Evolutionary conservation across 2,797 vertebrate species (phyloP).

Genomic region (Ispidina lecontei): DNA sequence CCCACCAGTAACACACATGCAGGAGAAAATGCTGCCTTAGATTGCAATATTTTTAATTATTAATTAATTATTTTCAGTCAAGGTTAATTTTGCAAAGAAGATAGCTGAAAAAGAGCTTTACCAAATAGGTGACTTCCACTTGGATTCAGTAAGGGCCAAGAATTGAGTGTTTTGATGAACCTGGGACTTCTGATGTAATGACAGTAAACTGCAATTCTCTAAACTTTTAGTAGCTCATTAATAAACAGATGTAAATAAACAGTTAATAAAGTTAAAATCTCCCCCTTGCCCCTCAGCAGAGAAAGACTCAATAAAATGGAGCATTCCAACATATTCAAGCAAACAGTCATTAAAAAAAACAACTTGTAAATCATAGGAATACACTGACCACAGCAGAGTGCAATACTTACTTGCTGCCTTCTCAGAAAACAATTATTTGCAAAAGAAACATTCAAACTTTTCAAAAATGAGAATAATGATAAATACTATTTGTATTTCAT

Average conservation of each 20-base stretch:
- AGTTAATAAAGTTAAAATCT: background rate
- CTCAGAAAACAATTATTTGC: background rate
- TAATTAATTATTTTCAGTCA: background rate
- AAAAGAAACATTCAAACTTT: background rate
- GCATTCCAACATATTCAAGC: background rate
- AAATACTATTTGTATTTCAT: background rate
- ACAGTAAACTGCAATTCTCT: background rate
- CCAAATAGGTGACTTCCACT: background rate
- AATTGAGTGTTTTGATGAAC: background rate
- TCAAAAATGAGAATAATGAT: background rate
- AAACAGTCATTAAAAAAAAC: background rate
- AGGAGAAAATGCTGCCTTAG: background rate
- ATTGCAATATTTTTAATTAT: background rate
- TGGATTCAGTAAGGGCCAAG: background rate
- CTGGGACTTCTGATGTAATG: rapidly evolving
- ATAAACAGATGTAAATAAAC: background rate
- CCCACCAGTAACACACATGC: background rate
- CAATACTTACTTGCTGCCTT: background rate
- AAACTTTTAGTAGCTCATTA: background rate
- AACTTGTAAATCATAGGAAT: background rate
- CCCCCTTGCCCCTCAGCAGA: background rate
- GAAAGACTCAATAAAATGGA: background rate
- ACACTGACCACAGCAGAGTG: background rate
- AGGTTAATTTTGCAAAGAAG: background rate
- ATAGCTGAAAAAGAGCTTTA: background rate